These are phyloP conservation scores for Nipponacmea schrenckii DNA, from an alignment of 2,888 invertebrate species.

Conservation along the genomic window DNA sequence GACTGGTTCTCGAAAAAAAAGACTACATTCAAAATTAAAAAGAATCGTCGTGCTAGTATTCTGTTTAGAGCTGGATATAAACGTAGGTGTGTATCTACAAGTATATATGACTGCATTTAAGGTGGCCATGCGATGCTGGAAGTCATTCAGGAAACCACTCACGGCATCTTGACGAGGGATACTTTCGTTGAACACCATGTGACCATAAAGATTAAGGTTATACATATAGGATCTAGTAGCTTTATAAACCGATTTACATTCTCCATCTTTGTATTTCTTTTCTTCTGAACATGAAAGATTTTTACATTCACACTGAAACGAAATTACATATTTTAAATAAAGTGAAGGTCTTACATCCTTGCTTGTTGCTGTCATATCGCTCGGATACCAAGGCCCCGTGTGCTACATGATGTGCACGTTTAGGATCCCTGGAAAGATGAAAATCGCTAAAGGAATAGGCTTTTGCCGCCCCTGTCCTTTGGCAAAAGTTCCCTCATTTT, in stretches of 20 bases:
- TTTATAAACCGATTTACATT: not conserved
- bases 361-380: not conserved
- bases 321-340: not conserved
- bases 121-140: too few species aligned
- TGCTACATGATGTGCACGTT: not conserved
- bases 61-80: too few species aligned
- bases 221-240: not conserved
- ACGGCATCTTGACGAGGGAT: not conserved
- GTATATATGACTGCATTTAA: too few species aligned
- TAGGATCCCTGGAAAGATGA: not conserved
- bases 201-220: not conserved
- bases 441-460: not conserved
- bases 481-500: too few species aligned
- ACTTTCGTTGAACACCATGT: not conserved
- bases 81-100: too few species aligned
- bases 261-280: not conserved
- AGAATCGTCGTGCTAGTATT: too few species aligned
- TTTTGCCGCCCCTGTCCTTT: too few species aligned
- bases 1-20: not conserved
- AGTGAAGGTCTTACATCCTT: not conserved
- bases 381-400: too few species aligned
- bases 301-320: not conserved
- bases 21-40: not conserved
- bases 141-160: too few species aligned
- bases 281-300: not conserved